Conservation (phyloP, 2,797 vertebrate genomes). For the Loris lydekkerianus region DNA sequence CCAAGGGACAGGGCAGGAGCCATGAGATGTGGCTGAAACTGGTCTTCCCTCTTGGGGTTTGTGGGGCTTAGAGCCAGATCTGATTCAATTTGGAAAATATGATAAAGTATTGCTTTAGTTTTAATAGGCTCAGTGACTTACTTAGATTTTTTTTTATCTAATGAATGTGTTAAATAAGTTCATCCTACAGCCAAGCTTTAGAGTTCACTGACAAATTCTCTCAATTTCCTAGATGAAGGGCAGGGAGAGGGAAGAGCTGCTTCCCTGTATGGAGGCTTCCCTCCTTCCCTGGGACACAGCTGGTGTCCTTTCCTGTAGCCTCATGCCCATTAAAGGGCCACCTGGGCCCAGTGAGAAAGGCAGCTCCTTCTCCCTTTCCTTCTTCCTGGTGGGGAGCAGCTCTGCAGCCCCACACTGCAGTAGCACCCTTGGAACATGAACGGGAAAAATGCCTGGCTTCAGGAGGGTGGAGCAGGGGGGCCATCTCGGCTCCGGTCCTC, state of each 20-base stretch:
- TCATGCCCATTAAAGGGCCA: fast-evolving
- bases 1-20: background rate
- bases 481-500: no score
- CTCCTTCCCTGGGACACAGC: background rate
- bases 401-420: background rate
- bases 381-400: background rate
- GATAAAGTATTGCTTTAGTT: constrained; percentile 13
- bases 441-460: background rate
- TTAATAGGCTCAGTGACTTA: background rate
- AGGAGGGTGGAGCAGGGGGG: background rate
- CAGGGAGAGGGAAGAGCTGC: no score
- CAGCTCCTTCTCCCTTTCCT: background rate
- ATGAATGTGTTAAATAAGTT: background rate
- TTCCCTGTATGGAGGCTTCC: fast-evolving
- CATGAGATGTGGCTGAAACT: background rate
- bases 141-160: background rate
- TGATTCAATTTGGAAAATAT: background rate
- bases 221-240: background rate
- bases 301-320: no score
- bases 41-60: background rate
- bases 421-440: background rate
- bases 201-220: background rate
- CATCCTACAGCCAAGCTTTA: background rate
- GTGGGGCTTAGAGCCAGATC: background rate
- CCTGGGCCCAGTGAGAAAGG: fast-evolving